These are phyloP conservation scores for Melanostigma gelatinosum DNA, from an alignment of 2,113 vertebrate genomes.

Conservation along the genomic window DNA sequence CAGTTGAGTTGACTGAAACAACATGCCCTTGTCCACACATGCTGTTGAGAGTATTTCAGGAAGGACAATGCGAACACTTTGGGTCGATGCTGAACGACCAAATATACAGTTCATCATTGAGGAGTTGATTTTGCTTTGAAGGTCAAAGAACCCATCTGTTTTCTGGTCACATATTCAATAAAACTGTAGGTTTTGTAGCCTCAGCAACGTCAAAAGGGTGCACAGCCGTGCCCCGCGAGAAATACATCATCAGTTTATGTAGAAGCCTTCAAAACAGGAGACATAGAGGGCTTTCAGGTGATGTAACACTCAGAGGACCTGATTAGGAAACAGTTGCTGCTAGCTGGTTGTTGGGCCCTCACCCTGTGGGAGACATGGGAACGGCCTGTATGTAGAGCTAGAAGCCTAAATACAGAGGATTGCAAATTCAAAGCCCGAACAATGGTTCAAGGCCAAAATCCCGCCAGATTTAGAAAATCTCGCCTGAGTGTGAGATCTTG, in stretches of 20 bases:
- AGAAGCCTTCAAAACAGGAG: constrained; percentile 35
- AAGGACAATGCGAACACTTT: constrained; percentile 54
- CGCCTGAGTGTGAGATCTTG: neutral
- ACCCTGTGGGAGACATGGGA: neutral
- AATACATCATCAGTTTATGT: constrained; percentile 61
- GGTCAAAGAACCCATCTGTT: constrained; percentile 75
- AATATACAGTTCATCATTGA: constrained; percentile 48
- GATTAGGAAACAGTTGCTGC: neutral
- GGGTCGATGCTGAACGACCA: constrained; percentile 55
- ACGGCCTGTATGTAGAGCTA: neutral
- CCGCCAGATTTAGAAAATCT: neutral
- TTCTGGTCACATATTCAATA: constrained; percentile 75
- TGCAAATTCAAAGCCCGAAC: neutral
- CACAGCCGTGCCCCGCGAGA: constrained; percentile 38
- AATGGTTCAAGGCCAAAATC: neutral
- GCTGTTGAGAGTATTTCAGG: constrained; percentile 55
- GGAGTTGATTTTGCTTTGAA: constrained; percentile 61
- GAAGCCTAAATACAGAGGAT: too few relatives aligned
- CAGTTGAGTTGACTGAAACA: constrained; percentile 34
- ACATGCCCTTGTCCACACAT: constrained; percentile 41
- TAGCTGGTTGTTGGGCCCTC: neutral
- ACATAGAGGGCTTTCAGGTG: constrained; percentile 27
- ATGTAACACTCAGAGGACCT: constrained; percentile 29
- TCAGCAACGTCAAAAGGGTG: constrained; percentile 48
- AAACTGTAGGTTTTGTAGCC: constrained; percentile 54